Evolutionary conservation across 2,888 invertebrate genomes (phyloP).

Genomic region (Clunio marinus): DNA sequence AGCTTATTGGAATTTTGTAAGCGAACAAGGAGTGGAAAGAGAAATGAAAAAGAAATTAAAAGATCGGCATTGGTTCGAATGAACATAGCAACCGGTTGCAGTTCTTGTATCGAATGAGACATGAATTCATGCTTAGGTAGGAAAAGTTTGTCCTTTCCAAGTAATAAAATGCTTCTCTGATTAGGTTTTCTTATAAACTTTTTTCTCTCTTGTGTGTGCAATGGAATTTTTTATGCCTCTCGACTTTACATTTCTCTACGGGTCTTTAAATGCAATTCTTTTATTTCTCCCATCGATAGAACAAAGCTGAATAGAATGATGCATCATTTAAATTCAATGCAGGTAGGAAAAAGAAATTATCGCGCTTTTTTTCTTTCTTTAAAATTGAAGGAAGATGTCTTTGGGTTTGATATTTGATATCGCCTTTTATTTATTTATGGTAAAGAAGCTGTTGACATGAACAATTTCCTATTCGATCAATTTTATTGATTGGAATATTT

Average conservation of each 20-base stretch:
- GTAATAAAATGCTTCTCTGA: slow-evolving; percentile 12
- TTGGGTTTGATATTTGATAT: not conserved
- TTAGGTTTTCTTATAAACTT: slow-evolving; percentile 10
- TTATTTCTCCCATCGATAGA: not conserved
- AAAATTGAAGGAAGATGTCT: not conserved
- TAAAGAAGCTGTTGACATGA: too few species aligned
- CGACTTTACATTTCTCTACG: not conserved
- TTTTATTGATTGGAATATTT: too few species aligned
- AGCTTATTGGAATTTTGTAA: not conserved
- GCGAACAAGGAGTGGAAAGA: not conserved
- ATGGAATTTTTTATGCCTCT: not conserved
- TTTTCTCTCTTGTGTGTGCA: not conserved
- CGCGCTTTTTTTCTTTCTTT: not conserved
- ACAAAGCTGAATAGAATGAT: not conserved
- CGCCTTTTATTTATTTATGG: too few species aligned
- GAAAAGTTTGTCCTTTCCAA: slow-evolving; percentile 8
- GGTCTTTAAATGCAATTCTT: not conserved
- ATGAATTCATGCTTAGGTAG: not conserved
- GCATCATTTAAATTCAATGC: slow-evolving; percentile 10
- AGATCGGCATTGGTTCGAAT: not conserved
- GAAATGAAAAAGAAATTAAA: slow-evolving; percentile 7
- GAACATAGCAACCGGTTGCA: not conserved
- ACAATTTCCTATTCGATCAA: too few species aligned
- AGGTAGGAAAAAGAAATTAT: not conserved
- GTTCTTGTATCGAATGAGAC: not conserved